phyloP scores from a whole-genome alignment of 2,888 invertebrate genomes.

The Unio delphinus region DNA sequence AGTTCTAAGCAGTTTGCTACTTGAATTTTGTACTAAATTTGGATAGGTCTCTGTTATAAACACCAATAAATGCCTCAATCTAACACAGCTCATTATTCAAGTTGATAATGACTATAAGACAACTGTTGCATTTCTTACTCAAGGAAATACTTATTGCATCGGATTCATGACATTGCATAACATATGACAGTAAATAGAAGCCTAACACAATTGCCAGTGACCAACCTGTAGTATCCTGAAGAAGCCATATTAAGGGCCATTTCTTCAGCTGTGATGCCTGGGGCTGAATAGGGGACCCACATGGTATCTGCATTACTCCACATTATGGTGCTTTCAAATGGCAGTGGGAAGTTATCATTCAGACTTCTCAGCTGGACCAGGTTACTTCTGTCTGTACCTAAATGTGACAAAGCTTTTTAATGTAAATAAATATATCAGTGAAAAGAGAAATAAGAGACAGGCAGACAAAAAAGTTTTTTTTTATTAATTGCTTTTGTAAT shows the following conservation, averaged over 20 bases:
- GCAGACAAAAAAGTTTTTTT: background rate
- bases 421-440: background rate
- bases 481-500: too few relatives aligned
- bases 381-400: constrained; percentile 69
- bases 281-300: constrained; percentile 62
- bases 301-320: constrained; percentile 59
- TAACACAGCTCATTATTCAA: background rate
- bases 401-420: constrained; percentile 3
- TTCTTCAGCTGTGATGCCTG: constrained; percentile 47
- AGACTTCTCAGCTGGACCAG: constrained; percentile 58
- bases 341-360: constrained; percentile 66
- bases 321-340: constrained; percentile 62
- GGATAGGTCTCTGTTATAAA: too few relatives aligned
- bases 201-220: background rate
- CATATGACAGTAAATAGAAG: background rate
- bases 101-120: background rate
- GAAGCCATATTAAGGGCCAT: constrained; percentile 67
- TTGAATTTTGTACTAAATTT: too few relatives aligned
- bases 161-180: background rate
- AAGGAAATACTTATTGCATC: too few relatives aligned
- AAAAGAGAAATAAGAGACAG: too few relatives aligned
- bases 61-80: too few relatives aligned
- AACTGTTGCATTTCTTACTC: background rate
- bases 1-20: too few relatives aligned
- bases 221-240: constrained; percentile 66